phyloP scores from a whole-genome alignment of 2,888 invertebrate species.

The Acanthoscelides obtectus region DNA sequence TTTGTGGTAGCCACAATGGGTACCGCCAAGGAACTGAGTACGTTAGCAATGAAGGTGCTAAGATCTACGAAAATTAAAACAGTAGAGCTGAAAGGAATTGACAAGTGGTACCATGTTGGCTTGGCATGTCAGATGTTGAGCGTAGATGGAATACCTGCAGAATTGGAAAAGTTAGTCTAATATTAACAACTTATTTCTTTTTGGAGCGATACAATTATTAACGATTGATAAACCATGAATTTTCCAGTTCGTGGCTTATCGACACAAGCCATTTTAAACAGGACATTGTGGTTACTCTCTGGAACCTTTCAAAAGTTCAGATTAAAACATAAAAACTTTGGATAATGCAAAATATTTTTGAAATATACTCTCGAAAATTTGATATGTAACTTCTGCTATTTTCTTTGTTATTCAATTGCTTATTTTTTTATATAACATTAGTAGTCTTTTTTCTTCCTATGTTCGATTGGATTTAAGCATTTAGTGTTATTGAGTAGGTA shows the following conservation, averaged over 20 bases:
- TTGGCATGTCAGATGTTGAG: conserved; percentile 61
- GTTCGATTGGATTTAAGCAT: too few relatives aligned
- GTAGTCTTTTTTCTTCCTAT: too few relatives aligned
- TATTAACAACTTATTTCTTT: not conserved
- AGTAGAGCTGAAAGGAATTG: conserved; percentile 50
- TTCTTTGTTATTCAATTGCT: too few relatives aligned
- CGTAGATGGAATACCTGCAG: conserved; percentile 58
- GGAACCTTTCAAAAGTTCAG: too few relatives aligned
- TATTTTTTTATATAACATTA: too few relatives aligned
- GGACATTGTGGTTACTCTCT: too few relatives aligned
- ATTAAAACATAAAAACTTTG: not conserved
- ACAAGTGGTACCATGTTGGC: conserved; percentile 57
- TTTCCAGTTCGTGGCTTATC: not conserved
- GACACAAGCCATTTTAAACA: not conserved
- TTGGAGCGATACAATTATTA: not conserved
- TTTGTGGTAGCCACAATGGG: conserved; percentile 45
- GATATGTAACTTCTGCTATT: too few relatives aligned
- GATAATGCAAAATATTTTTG: not conserved
- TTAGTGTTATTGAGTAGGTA: too few relatives aligned
- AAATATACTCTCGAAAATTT: too few relatives aligned
- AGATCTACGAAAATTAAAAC: conserved; percentile 32
- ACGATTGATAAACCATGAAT: not conserved
- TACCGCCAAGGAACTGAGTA: conserved; percentile 18
- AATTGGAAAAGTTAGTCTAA: conserved; percentile 56
- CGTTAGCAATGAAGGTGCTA: conserved; percentile 19